A percentile compares a stretch with the other conserved stretches of the same genome.
phyloP scores from a whole-genome alignment of 1,140 invertebrate genomes.

The Brachionus rotundiformis region DNA sequence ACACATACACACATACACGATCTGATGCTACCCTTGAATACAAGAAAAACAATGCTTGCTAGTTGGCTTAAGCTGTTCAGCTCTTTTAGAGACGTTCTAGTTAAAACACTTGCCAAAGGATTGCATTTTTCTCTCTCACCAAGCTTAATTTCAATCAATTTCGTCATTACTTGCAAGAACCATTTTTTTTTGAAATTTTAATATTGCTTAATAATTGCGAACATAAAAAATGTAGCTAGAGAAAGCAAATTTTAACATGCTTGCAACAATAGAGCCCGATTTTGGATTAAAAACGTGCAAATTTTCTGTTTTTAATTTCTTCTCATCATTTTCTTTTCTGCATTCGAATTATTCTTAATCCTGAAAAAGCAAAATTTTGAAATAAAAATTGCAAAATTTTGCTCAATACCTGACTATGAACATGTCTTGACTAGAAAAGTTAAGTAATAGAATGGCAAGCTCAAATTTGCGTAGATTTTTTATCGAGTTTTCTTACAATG shows the following conservation, averaged over 20 bases:
- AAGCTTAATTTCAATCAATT: not conserved
- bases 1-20: not conserved
- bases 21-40: not conserved
- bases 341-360: constrained; percentile 7
- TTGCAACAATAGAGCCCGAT: not conserved
- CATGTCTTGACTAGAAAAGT: constrained; percentile 13
- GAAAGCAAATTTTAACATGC: constrained; percentile 14
- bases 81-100: not conserved
- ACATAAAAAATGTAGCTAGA: constrained; percentile 26
- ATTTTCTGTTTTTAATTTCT: not conserved
- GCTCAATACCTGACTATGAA: not conserved
- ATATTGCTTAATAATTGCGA: constrained; percentile 12
- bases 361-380: not conserved
- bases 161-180: not conserved
- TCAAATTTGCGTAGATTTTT: constrained; percentile 33
- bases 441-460: not conserved
- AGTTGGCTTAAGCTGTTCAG: not conserved
- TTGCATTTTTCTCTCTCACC: not conserved
- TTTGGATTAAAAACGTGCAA: constrained; percentile 10
- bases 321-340: not conserved
- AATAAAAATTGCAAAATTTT: not conserved
- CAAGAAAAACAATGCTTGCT: not conserved
- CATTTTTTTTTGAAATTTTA: not conserved
- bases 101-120: not conserved
- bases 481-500: constrained; percentile 47